These are phyloP conservation scores for Aradus depressus DNA, from an alignment of 2,888 invertebrate genomes.

Conservation along the genomic window DNA sequence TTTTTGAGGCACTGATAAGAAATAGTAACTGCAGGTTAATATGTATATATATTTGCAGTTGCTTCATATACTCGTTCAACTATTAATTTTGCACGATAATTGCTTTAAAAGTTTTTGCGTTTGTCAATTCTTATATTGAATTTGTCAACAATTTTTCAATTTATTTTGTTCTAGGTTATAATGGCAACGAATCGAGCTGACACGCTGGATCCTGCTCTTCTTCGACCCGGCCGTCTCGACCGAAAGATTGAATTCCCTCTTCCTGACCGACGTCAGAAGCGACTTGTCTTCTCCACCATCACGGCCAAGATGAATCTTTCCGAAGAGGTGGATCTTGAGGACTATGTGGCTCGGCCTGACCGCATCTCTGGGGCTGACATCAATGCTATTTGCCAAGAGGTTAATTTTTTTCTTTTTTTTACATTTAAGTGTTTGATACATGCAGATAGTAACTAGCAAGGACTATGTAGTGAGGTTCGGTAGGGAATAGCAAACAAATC, in stretches of 20 bases:
- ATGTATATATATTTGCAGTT: not conserved
- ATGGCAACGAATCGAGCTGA: conserved; percentile 66
- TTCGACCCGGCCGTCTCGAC: conserved; percentile 91
- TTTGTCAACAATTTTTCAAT: not conserved
- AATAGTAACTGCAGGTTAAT: too few relatives aligned
- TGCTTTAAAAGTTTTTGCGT: not conserved
- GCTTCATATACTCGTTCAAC: not conserved
- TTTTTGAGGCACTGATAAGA: too few relatives aligned
- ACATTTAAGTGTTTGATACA: not conserved
- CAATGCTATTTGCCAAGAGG: conserved; percentile 98
- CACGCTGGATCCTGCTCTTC: conserved; percentile 92
- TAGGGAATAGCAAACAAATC: too few relatives aligned
- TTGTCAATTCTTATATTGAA: not conserved
- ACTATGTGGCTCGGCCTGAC: conserved; percentile 96
- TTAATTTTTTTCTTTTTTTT: conserved; percentile 30
- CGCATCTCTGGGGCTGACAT: conserved; percentile 99
- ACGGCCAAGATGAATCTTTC: conserved; percentile 94
- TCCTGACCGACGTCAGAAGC: conserved; percentile 86
- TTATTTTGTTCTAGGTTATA: conserved; percentile 36
- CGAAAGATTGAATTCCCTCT: conserved; percentile 98
- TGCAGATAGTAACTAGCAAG: too few relatives aligned
- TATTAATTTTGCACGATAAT: not conserved
- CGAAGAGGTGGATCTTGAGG: conserved; percentile 97
- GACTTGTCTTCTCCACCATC: conserved; percentile 95
- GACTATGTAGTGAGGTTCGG: too few relatives aligned